phyloP scores from a whole-genome alignment of 92 coral and sea anemone genomes.

The Scolanthus callimorphus region DNA sequence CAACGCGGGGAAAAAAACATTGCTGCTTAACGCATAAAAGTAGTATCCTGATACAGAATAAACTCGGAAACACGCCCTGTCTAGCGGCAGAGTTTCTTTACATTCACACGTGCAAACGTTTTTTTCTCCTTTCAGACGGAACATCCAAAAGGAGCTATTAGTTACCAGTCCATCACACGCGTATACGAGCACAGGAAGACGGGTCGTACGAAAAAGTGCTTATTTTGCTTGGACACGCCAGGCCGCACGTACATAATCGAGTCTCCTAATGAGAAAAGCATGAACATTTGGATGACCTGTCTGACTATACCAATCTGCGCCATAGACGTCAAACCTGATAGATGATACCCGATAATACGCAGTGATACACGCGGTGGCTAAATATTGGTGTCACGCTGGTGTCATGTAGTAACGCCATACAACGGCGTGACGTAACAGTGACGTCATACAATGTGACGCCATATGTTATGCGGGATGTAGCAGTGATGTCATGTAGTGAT shows the following conservation, averaged over 20 bases:
- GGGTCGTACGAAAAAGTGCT: conserved; percentile 54
- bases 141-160: conserved; percentile 95
- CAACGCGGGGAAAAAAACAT: too few species aligned
- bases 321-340: conserved; percentile 52
- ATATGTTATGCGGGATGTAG: too few species aligned
- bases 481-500: too few species aligned
- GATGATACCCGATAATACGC: background rate
- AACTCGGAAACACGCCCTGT: too few species aligned
- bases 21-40: too few species aligned
- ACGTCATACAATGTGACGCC: too few species aligned
- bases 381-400: too few species aligned
- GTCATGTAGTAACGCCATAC: too few species aligned
- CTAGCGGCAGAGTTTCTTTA: background rate
- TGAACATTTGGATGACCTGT: conserved; percentile 88
- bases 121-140: conserved; percentile 40
- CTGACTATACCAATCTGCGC: conserved; percentile 63
- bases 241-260: conserved; percentile 79
- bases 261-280: conserved; percentile 73
- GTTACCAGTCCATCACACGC: conserved; percentile 72
- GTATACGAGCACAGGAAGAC: conserved; percentile 72
- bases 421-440: too few species aligned
- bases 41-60: too few species aligned
- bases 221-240: conserved; percentile 80
- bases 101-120: background rate
- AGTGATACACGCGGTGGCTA: background rate